Evolutionary conservation across 1,140 invertebrate genomes (phyloP).

Genomic region (Bombus fervidus): DNA sequence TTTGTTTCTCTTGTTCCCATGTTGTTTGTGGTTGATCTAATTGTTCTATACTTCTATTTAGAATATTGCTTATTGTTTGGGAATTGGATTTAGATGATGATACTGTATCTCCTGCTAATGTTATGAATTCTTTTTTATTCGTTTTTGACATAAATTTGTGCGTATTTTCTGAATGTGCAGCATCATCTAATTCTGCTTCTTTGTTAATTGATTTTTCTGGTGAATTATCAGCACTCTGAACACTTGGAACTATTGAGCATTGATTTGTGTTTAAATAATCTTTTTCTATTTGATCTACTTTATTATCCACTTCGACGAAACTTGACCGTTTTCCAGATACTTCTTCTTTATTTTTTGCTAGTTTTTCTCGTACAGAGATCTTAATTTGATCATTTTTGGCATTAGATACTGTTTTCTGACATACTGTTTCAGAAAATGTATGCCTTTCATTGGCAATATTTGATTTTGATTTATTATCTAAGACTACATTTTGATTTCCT

Average conservation of each 20-base stretch:
- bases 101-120: constrained; percentile 30
- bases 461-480: constrained; percentile 54
- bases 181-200: constrained; percentile 16
- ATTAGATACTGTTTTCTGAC: constrained; percentile 74
- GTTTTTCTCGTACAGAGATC: constrained; percentile 71
- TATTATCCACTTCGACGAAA: constrained; percentile 69
- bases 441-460: constrained; percentile 58
- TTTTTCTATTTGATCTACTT: constrained; percentile 61
- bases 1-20: constrained; percentile 79
- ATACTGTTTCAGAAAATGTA: constrained; percentile 59
- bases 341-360: constrained; percentile 72
- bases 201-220: constrained; percentile 8
- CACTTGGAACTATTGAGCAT: constrained; percentile 25
- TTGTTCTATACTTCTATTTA: constrained; percentile 43
- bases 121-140: constrained; percentile 30
- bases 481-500: constrained; percentile 45
- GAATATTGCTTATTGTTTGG: constrained; percentile 38
- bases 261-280: constrained; percentile 45
- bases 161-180: not conserved
- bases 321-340: constrained; percentile 74
- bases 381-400: constrained; percentile 76
- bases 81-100: constrained; percentile 34
- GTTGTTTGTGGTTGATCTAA: constrained; percentile 74
- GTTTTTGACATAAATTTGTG: constrained; percentile 15
- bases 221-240: constrained; percentile 36